Conservation (phyloP, 2,113 vertebrate genomes). For the Mus pahari region DNA sequence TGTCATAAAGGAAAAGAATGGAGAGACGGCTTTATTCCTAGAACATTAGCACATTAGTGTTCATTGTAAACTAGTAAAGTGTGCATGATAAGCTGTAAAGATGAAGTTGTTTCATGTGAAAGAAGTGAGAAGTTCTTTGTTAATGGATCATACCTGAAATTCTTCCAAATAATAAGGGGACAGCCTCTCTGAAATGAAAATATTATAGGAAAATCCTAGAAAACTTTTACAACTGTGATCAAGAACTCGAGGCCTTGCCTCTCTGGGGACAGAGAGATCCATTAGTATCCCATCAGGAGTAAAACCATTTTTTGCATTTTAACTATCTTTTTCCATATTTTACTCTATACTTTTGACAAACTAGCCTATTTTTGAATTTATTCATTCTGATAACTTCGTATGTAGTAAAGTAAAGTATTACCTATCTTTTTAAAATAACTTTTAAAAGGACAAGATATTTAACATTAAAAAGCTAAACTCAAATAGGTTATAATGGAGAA, state of each 20-base stretch:
- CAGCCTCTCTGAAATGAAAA: neutral
- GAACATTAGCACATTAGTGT: neutral
- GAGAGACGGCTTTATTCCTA: neutral
- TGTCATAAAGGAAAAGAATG: neutral
- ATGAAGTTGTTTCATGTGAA: neutral
- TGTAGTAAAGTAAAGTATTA: neutral
- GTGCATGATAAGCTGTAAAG: neutral
- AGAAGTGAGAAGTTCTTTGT: neutral
- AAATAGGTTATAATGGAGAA: neutral
- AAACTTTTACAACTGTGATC: neutral
- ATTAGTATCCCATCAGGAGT: neutral
- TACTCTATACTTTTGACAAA: neutral
- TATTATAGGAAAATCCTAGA: neutral
- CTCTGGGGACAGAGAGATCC: neutral
- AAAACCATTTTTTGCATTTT: neutral
- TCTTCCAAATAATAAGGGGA: neutral
- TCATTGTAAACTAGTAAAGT: neutral
- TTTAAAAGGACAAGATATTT: rapidly evolving
- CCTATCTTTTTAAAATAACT: neutral
- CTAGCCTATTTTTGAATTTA: neutral
- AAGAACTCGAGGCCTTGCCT: neutral
- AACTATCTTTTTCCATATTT: neutral
- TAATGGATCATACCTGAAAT: neutral
- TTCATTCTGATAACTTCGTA: neutral
- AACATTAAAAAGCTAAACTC: neutral